Conservation (phyloP, 2,113 vertebrate species). For the Peromyscus californicus region DNA sequence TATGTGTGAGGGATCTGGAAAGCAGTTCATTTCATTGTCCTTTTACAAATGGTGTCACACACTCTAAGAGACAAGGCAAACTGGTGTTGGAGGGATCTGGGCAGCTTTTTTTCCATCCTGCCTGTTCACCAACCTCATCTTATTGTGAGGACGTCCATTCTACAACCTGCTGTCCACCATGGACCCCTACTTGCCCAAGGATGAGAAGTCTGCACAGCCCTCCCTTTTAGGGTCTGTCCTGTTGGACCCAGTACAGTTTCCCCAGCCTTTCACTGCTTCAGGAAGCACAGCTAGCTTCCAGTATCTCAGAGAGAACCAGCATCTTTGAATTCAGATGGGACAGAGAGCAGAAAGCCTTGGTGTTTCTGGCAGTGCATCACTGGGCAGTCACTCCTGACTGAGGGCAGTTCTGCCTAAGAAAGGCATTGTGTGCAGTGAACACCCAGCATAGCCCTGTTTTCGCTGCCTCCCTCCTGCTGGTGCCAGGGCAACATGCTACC, state of each 20-base stretch:
- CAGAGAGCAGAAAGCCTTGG: background rate
- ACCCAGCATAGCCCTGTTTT: background rate
- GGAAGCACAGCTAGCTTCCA: background rate
- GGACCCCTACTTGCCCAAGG: background rate
- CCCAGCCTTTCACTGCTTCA: background rate
- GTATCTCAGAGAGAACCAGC: background rate
- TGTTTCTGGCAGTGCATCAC: background rate
- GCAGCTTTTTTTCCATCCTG: background rate
- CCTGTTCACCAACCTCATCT: background rate
- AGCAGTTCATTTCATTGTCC: background rate
- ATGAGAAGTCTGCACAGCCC: background rate
- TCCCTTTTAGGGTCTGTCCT: background rate
- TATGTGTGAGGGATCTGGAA: background rate
- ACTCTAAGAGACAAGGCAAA: background rate
- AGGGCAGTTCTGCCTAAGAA: background rate
- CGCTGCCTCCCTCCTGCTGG: background rate
- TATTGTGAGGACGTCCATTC: background rate
- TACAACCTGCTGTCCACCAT: background rate
- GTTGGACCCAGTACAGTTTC: background rate
- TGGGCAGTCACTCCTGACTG: background rate
- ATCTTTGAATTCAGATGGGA: background rate
- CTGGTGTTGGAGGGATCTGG: background rate
- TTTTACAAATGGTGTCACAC: background rate
- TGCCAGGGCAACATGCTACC: background rate
- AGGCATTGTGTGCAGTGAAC: background rate